Evolutionary conservation across 1,140 invertebrate species (phyloP).

Genomic region (Idris sp.): DNA sequence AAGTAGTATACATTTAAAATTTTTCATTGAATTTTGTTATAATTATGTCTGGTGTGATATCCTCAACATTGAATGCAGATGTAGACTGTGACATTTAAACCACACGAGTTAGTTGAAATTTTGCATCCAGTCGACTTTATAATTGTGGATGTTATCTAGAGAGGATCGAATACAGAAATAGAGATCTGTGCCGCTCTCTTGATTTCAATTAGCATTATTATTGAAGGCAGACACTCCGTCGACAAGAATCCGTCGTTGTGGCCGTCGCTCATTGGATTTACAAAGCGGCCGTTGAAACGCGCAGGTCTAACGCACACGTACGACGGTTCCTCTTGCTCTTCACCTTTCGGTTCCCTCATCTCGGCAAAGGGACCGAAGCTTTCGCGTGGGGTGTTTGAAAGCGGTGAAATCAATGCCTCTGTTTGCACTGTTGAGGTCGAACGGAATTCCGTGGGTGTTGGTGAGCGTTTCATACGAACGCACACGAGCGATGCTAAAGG

Average conservation of each 20-base stretch:
- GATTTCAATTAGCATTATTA: slow-evolving; percentile 77
- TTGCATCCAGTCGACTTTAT: slow-evolving; percentile 15
- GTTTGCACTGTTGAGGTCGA: slow-evolving; percentile 78
- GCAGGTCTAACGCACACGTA: slow-evolving; percentile 62
- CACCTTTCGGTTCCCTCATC: slow-evolving; percentile 54
- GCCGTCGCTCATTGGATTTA: slow-evolving; percentile 60
- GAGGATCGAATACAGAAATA: slow-evolving; percentile 50
- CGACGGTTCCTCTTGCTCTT: slow-evolving; percentile 48
- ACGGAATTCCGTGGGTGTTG: slow-evolving; percentile 71
- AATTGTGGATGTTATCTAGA: slow-evolving; percentile 33
- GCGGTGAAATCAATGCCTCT: slow-evolving; percentile 79
- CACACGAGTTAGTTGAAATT: slow-evolving; percentile 1
- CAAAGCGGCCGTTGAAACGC: slow-evolving; percentile 60
- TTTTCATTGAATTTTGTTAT: too few relatives aligned
- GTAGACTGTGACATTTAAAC: too few relatives aligned
- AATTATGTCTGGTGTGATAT: too few relatives aligned
- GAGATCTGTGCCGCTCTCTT: slow-evolving; percentile 48
- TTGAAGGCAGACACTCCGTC: slow-evolving; percentile 67
- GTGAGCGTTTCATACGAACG: slow-evolving; percentile 60
- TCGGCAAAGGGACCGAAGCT: slow-evolving; percentile 68
- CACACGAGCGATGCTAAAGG: slow-evolving; percentile 46
- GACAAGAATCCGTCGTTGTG: slow-evolving; percentile 66
- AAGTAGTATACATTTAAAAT: too few relatives aligned
- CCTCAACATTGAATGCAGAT: too few relatives aligned
- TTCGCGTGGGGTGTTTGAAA: slow-evolving; percentile 74